Percentiles rank a stretch among this genome's conserved stretches.
Evolutionary conservation across 2,888 invertebrate species (phyloP).

Genomic region (Romanomermis culicivorax): DNA sequence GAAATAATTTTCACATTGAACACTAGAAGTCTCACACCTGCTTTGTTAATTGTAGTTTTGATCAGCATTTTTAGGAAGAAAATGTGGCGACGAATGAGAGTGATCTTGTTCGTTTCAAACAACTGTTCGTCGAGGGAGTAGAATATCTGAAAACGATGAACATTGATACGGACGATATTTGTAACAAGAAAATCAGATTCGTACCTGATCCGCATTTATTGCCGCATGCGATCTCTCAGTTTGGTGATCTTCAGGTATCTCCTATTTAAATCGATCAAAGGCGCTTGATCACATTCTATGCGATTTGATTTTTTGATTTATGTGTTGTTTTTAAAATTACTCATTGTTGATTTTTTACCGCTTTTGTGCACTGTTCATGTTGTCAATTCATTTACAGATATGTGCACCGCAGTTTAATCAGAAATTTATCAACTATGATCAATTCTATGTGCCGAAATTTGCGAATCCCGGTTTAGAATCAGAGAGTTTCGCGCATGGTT

Average conservation of each 20-base stretch:
- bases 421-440: constrained; percentile 22
- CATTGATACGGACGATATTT: constrained; percentile 44
- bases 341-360: not conserved
- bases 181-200: constrained; percentile 36
- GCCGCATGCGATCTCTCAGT: constrained; percentile 58
- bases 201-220: constrained; percentile 62
- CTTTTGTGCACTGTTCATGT: not conserved
- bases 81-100: constrained; percentile 49
- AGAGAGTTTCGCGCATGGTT: too few species aligned
- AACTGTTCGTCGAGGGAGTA: constrained; percentile 79
- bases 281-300: not conserved
- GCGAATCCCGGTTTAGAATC: constrained; percentile 20
- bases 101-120: constrained; percentile 75
- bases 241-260: constrained; percentile 73
- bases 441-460: constrained; percentile 22
- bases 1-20: too few species aligned
- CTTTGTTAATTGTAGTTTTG: too few species aligned
- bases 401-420: constrained; percentile 13
- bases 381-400: too few species aligned
- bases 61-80: too few species aligned
- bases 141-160: constrained; percentile 81
- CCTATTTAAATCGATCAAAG: not conserved
- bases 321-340: not conserved
- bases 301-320: not conserved
- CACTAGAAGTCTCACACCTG: too few species aligned